These are phyloP conservation scores for Gerosis bhagava DNA, from an alignment of 2,888 invertebrate species.

Conservation along the genomic window DNA sequence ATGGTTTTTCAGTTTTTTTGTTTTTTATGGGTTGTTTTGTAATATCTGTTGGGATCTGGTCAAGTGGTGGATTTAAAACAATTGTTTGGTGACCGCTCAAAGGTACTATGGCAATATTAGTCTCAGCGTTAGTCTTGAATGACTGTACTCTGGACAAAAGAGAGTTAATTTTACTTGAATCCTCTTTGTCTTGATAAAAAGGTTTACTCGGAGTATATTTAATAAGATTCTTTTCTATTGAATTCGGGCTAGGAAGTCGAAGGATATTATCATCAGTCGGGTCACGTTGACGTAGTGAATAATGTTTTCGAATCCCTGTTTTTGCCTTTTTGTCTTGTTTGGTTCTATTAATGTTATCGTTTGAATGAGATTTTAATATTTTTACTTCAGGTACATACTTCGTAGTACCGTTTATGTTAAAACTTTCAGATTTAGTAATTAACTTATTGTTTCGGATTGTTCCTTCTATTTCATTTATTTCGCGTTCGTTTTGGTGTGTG, in stretches of 20 bases:
- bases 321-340: slow-evolving; percentile 51
- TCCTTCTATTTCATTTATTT: slow-evolving; percentile 77
- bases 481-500: slow-evolving; percentile 75
- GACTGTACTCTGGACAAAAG: slow-evolving; percentile 71
- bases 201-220: slow-evolving; percentile 34
- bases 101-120: slow-evolving; percentile 73
- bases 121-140: slow-evolving; percentile 72
- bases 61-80: slow-evolving; percentile 70
- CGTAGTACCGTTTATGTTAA: slow-evolving; percentile 52
- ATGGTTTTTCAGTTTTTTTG: slow-evolving; percentile 14
- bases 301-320: slow-evolving; percentile 68
- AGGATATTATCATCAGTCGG: slow-evolving; percentile 61
- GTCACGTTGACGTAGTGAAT: slow-evolving; percentile 74
- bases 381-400: slow-evolving; percentile 55
- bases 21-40: slow-evolving; percentile 30
- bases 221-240: slow-evolving; percentile 49
- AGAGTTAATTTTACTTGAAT: slow-evolving; percentile 43
- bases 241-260: slow-evolving; percentile 66
- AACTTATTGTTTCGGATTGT: slow-evolving; percentile 75
- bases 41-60: slow-evolving; percentile 42
- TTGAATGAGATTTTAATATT: slow-evolving; percentile 62
- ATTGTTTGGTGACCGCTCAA: slow-evolving; percentile 80
- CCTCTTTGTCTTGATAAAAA: slow-evolving; percentile 50
- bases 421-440: slow-evolving; percentile 70
- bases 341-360: slow-evolving; percentile 60